Conservation (phyloP, 2,888 invertebrate genomes). For the Rhorus exstirpatorius region DNA sequence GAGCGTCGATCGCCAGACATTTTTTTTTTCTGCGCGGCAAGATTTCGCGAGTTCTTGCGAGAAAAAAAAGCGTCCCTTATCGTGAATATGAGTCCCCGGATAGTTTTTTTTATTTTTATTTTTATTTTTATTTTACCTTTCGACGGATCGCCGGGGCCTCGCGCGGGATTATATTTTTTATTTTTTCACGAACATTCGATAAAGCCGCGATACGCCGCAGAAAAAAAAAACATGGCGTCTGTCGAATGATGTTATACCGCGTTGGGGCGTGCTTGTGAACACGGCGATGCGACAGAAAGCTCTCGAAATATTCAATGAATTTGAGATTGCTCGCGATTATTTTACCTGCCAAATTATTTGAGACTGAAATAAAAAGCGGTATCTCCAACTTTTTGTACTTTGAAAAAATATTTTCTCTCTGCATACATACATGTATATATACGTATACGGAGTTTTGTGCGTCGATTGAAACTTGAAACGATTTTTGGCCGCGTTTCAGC, state of each 20-base stretch:
- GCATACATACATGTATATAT: background rate
- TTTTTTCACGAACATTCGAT: background rate
- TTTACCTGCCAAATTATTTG: too few relatives aligned
- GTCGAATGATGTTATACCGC: background rate
- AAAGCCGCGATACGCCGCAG: slow-evolving; percentile 15
- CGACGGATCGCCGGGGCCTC: too few relatives aligned
- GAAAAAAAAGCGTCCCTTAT: background rate
- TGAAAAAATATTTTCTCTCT: too few relatives aligned
- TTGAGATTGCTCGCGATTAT: slow-evolving; percentile 2
- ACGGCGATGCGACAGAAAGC: slow-evolving; percentile 12
- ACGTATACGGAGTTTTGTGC: background rate
- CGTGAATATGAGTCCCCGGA: background rate
- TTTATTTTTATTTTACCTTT: background rate
- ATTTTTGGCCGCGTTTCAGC: slow-evolving; percentile 5
- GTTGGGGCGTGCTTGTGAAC: background rate
- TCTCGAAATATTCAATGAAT: background rate
- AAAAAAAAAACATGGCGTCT: slow-evolving; percentile 45
- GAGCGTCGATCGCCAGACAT: background rate
- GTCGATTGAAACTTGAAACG: background rate
- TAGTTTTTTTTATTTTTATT: too few relatives aligned
- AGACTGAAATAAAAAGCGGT: too few relatives aligned
- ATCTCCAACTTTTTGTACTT: too few relatives aligned
- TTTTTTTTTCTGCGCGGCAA: slow-evolving; percentile 35
- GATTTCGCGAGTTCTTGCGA: background rate
- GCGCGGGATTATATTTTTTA: background rate